Base-by-base conservation (phyloP, 92 coral and sea anemone species). In the Micromussa lordhowensis region DNA sequence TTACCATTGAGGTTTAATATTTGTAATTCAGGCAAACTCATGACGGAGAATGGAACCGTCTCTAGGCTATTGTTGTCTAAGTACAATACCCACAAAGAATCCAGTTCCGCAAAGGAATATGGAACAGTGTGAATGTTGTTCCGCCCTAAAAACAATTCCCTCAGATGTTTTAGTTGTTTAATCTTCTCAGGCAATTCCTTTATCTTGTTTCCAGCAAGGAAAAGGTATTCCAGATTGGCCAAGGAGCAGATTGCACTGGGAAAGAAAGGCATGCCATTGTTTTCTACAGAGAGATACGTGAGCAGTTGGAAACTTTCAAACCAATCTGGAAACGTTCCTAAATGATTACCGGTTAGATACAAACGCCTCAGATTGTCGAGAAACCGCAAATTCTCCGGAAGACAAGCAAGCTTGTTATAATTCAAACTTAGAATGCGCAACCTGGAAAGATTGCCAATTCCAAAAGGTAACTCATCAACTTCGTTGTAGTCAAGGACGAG, bases 281-380 rank as follows among this genome's bases (percentile, higher is more conserved):
- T 88, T 70, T 95, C 96, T 72, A 95, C 80, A 17, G 98, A 85
- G 28, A 95, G 93, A 72, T 84, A 92, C 1, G 88, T 88, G 0
- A 95, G 82, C 18, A 84, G 86, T 26, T 87, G 91, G 53, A 95
- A 95, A 69, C 89, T 90, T 36, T 81, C 93, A 68, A 95, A 18
- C 98, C 98, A 95, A 57, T 90, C 94, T 9, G 98, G 98, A 57
- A 95, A 75, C 31, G 92, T 72, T 0, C 75, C 82, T 49, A 95
- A 87, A 26, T 83, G 78, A 83, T 95, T 95, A 61, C 90, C 96
- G 69, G 78, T 88, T 8, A 95, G 83, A 73, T 92, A 94, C 18
- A 93, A 87, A 26, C 94, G 90, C 81, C 84, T 84, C 3, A 95
- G 90, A 51, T 88, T 72, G 81, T 83, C 32, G 28, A 94, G 58